Percentiles rank a stretch among this genome's conserved stretches.
Conservation (phyloP, 64 coral and sea anemone species). For the Porites lutea region DNA sequence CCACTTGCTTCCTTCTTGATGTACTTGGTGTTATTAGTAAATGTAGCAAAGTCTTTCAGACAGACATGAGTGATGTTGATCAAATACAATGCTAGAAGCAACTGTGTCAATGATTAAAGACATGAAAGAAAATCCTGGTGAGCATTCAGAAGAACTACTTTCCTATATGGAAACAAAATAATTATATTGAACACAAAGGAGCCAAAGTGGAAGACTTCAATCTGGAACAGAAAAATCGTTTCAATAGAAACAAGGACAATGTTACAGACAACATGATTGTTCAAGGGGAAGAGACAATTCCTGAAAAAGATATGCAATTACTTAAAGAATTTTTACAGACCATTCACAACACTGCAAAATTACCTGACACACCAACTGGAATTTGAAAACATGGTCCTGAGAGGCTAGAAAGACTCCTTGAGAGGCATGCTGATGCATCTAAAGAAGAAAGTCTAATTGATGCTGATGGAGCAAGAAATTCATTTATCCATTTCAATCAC, state of each 20-base stretch:
- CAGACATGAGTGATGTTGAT: slow-evolving; percentile 20
- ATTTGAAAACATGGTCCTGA: neutral
- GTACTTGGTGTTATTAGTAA: too few species aligned
- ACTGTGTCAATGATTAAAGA: slow-evolving; percentile 39
- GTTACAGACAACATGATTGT: slow-evolving; percentile 18
- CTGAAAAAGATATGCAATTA: slow-evolving; percentile 46
- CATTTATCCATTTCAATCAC: too few species aligned
- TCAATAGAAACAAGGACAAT: slow-evolving; percentile 24
- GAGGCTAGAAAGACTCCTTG: slow-evolving; percentile 11
- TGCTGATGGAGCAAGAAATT: too few species aligned
- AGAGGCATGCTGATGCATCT: neutral
- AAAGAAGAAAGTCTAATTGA: neutral
- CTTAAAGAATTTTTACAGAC: slow-evolving; percentile 28
- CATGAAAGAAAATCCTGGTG: slow-evolving; percentile 22
- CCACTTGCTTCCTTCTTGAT: slow-evolving; percentile 8
- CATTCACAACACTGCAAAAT: neutral
- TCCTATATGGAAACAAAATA: neutral
- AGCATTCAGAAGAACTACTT: neutral
- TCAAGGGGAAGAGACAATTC: slow-evolving; percentile 43
- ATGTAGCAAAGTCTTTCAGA: too few species aligned
- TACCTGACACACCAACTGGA: neutral
- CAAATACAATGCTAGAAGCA: slow-evolving; percentile 55
- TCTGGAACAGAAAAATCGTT: slow-evolving; percentile 26
- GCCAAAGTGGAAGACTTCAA: slow-evolving; percentile 21
- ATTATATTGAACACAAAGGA: neutral